These are phyloP conservation scores for Drosophila santomea DNA, from an alignment of 1,140 invertebrate genomes.

Conservation along the genomic window DNA sequence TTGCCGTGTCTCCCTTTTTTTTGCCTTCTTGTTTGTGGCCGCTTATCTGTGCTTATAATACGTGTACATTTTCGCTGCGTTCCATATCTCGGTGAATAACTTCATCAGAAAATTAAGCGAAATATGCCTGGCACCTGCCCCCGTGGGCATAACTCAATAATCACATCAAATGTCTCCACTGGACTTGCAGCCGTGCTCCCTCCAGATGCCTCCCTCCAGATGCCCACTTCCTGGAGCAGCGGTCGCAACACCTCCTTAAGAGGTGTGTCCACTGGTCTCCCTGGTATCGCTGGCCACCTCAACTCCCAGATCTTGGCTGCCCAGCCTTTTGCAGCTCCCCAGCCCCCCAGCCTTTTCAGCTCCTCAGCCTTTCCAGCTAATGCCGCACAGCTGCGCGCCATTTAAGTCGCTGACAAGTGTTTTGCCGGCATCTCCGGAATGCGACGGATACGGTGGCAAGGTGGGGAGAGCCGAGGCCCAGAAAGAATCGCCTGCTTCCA, in stretches of 20 bases:
- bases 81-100: constrained; percentile 62
- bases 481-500: constrained; percentile 2
- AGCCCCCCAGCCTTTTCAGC: neutral
- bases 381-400: constrained; percentile 79
- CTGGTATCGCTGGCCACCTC: constrained; percentile 4
- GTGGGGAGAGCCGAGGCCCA: constrained; percentile 15
- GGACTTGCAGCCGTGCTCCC: neutral
- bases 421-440: constrained; percentile 78
- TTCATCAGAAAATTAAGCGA: constrained; percentile 78
- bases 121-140: constrained; percentile 74
- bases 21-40: constrained; percentile 1
- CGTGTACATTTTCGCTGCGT: constrained; percentile 43
- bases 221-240: constrained; percentile 23
- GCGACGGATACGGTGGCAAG: constrained; percentile 46
- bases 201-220: neutral
- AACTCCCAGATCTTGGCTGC: constrained; percentile 16
- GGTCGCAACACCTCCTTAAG: constrained; percentile 65
- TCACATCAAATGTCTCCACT: constrained; percentile 76
- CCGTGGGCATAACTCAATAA: constrained; percentile 82
- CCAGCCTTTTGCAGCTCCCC: constrained; percentile 1
- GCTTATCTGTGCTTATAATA: constrained; percentile 44
- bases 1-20: neutral
- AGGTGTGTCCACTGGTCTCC: constrained; percentile 63
- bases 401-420: constrained; percentile 82
- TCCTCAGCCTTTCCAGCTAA: constrained; percentile 43